Evolutionary conservation across 2,888 invertebrate genomes (phyloP), one percentile per base, ranked within the genome.

Genomic region (Horisme vitalbata): DNA sequence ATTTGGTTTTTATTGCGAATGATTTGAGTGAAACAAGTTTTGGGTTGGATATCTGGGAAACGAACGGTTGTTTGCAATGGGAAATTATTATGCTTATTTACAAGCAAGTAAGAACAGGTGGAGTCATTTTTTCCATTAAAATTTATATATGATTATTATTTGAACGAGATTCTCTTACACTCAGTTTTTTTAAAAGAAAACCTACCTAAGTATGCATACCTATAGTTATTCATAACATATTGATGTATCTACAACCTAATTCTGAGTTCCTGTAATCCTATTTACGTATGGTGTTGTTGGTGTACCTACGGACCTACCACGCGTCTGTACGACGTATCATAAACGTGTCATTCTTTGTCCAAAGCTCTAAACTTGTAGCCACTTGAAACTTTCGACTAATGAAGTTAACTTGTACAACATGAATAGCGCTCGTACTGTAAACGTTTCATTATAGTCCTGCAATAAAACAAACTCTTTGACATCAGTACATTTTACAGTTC

Each of bases 1-100:
- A 46, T 53, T 58, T 45, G 45, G 50, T 55, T 62, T 54, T 63
- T 61, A 59, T 56, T 55, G 47, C 55, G 39, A 50, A 55, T 55
- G 47, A 58, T 55, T 53, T 55, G 33, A 20, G 34, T 36, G 31
- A 46, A 49, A 52, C 53, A 49, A 43, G 53, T 52, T 55, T 37
- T 47, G 30, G 26, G 38, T 41, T 39, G 21, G 44, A 41, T 37
- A 30, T 50, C 39, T 45, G 50, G 41, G 41, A 55, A 47, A 43
- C 39, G 39, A 52, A 50, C 39, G 39, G 44, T 49, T 43, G 31
- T 49, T 49, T 39, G 39, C 35, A 44, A 35, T 26, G 30, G 31
- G 34, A 43, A 30, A 31, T 9, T 33, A 10, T 20, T 15, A 18
- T 23, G 28, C 12, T 21, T 28, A n/a, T 34, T 43, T 18, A 8